Evolutionary conservation across 2,113 vertebrate species (phyloP).

Genomic region (Heterotilapia buettikoferi): DNA sequence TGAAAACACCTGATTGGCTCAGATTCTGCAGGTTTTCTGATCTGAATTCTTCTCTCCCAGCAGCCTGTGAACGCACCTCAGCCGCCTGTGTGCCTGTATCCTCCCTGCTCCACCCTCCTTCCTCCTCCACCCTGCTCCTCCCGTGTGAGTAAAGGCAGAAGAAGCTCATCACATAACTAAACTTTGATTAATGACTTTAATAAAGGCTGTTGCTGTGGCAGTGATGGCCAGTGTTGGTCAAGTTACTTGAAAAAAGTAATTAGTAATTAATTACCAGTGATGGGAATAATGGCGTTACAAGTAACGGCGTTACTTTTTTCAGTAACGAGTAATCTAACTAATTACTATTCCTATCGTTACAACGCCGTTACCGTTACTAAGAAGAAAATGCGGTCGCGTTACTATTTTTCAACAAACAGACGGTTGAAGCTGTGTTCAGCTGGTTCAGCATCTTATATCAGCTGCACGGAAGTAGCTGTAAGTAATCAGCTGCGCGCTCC

Average conservation of each 20-base stretch:
- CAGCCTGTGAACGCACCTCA: accelerated
- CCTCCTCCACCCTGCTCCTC: accelerated
- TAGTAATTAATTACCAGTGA: background rate
- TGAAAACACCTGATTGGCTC: background rate
- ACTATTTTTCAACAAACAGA: too few relatives aligned
- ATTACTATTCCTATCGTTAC: background rate
- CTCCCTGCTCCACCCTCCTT: accelerated
- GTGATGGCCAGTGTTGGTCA: background rate
- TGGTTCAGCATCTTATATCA: background rate
- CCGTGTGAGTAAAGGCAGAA: background rate
- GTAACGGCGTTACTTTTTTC: too few relatives aligned
- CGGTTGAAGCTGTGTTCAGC: background rate
- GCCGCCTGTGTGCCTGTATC: accelerated
- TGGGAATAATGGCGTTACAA: accelerated
- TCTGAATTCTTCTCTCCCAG: background rate
- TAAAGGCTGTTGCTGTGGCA: background rate
- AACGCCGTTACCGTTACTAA: accelerated
- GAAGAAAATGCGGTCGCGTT: accelerated
- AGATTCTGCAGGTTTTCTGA: background rate
- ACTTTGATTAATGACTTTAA: background rate
- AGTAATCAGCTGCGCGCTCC: background rate
- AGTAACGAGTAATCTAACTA: background rate
- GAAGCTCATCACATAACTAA: background rate
- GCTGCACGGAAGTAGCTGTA: background rate
- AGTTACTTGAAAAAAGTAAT: background rate